Percentiles rank a stretch among this genome's conserved stretches.
phyloP scores from a whole-genome alignment of 2,113 vertebrate species.

The Phylloscopus trochilus region DNA sequence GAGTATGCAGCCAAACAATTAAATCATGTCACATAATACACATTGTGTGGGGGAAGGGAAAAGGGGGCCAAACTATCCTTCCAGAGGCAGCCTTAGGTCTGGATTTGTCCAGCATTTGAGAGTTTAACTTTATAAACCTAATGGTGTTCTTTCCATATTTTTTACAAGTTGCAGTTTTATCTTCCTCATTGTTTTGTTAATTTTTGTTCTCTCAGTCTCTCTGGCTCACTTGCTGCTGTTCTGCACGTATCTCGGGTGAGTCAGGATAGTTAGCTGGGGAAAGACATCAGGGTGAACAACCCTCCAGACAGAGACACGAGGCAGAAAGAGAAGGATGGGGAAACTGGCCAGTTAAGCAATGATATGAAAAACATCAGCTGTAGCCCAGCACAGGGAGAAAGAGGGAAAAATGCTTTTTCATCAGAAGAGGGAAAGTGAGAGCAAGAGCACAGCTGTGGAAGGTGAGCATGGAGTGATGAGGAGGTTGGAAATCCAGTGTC shows the following conservation, averaged over 20 bases:
- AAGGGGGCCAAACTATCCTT: background rate
- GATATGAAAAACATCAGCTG: background rate
- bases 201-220: background rate
- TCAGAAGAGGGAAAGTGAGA: background rate
- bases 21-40: slow-evolving; percentile 25
- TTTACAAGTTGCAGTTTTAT: background rate
- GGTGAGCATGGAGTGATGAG: fast-evolving
- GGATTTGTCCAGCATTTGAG: background rate
- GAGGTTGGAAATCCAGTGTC: background rate
- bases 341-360: background rate
- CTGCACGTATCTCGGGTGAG: slow-evolving; percentile 1
- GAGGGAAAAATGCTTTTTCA: background rate
- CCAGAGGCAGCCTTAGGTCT: background rate
- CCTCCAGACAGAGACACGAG: background rate
- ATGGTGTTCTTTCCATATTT: background rate
- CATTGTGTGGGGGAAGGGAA: background rate
- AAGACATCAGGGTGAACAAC: background rate
- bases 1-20: slow-evolving; percentile 2
- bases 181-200: background rate
- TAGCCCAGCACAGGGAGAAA: background rate
- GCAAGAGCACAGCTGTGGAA: background rate
- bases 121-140: background rate
- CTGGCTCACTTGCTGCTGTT: background rate
- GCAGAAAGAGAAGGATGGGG: background rate
- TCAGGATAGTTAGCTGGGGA: background rate